Evolutionary conservation across 2,113 vertebrate genomes (phyloP).

Genomic region (Platycercus adscitus): DNA sequence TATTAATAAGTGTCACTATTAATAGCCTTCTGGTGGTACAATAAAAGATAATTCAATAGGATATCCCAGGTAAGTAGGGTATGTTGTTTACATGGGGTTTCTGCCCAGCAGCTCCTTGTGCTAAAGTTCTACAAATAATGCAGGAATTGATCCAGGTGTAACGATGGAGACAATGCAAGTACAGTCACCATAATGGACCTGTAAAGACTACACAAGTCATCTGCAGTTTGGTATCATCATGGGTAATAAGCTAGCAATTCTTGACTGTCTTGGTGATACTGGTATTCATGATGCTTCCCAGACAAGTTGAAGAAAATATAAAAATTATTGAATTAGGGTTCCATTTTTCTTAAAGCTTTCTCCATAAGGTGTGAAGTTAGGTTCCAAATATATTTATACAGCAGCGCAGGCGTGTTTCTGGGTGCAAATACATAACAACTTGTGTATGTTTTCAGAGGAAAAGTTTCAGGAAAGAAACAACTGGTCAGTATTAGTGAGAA

Average conservation of each 20-base stretch:
- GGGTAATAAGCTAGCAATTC: neutral
- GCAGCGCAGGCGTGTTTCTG: neutral
- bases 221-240: neutral
- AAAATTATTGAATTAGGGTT: neutral
- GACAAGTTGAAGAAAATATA: neutral
- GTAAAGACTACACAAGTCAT: neutral
- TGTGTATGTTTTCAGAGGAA: neutral
- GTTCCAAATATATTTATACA: neutral
- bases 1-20: slow-evolving; percentile 40
- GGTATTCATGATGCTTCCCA: neutral
- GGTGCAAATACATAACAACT: neutral
- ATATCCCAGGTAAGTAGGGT: slow-evolving; percentile 36
- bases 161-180: neutral
- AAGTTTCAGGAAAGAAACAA: neutral
- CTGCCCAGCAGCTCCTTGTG: slow-evolving; percentile 25
- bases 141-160: slow-evolving; percentile 44
- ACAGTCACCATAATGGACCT: neutral
- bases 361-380: neutral
- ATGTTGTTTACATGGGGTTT: slow-evolving; percentile 25
- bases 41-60: slow-evolving; percentile 17
- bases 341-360: neutral
- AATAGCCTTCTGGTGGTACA: slow-evolving; percentile 30
- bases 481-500: neutral
- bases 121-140: neutral
- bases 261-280: neutral